Evolutionary conservation across 2,113 vertebrate genomes (phyloP), one percentile per base, ranked within the genome.

Genomic region (Epinephelus cyanopodus): DNA sequence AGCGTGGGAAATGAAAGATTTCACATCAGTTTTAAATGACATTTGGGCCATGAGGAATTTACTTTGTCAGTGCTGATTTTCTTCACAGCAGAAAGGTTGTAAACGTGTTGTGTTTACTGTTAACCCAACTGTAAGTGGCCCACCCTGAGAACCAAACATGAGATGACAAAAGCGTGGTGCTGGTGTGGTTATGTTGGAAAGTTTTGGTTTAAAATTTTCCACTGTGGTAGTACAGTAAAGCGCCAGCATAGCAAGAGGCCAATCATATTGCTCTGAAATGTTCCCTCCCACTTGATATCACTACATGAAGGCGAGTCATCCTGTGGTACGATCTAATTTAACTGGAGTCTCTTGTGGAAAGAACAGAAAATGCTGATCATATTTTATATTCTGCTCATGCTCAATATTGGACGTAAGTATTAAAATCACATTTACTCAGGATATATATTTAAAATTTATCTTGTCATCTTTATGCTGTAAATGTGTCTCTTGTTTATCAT

Each of bases 211-310:
- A 33, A 19, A 19, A 37, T 79, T 82, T 85, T 90, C 85, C 84
- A 8, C 29, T 82, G 78, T 82, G 61, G 71, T 69, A 1, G 33
- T 53, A n/a, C 4, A 47, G 13, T 68, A 33, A 58, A 33, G n/a
- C 0, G 1, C 10, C 27, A 27, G 5, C 19, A 23, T 23, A 5
- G 45, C 3, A 1, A 84, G 6, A 25, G 47, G 13, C 89, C 89
- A 89, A 87, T 89, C 81, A 89, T 50, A 72, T 65, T 25, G 17
- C 53, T 58, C 3, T 14, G 8, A 66, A 39, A 4, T 66, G 45
- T 63, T 48, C 73, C 77, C 85, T 69, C 84, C 87, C 82, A 77
- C 64, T 74, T 74, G 0, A 29, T 58, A 13, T 10, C 11, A 27
- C 62, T 65, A 66, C 4, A 75, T 75, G 9, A 64, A 63, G 21